phyloP scores from a whole-genome alignment of 2,113 vertebrate species.

The Oryctolagus cuniculus region DNA sequence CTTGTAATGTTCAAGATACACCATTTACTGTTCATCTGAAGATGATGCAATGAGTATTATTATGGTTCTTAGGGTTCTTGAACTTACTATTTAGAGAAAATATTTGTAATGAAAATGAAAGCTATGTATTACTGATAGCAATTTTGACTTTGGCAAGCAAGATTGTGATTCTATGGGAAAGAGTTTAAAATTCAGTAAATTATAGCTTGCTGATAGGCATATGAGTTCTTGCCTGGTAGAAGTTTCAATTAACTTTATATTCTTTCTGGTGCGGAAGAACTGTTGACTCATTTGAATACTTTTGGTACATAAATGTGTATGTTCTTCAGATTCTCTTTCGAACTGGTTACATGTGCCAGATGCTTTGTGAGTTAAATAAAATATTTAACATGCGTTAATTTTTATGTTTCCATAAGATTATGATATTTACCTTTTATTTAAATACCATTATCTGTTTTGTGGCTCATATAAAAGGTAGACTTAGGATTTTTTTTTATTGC shows the following conservation, averaged over 20 bases:
- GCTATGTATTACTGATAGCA: neutral
- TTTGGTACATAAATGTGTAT: neutral
- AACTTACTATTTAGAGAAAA: conserved; percentile 32
- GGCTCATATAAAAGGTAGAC: neutral
- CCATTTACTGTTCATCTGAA: neutral
- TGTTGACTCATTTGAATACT: neutral
- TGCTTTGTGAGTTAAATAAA: neutral
- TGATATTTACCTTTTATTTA: conserved; percentile 40
- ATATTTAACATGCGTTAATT: neutral
- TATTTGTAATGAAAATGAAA: neutral
- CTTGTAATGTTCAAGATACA: neutral
- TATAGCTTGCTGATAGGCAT: neutral
- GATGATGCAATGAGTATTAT: neutral
- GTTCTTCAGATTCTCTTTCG: neutral
- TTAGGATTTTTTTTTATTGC: neutral
- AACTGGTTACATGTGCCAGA: neutral
- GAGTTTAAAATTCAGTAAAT: conserved; percentile 13
- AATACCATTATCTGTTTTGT: neutral
- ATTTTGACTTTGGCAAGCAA: neutral
- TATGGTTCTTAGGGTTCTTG: conserved; percentile 8
- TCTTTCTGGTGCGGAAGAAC: neutral
- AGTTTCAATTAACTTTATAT: neutral
- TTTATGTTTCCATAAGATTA: neutral
- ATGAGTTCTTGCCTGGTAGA: neutral
- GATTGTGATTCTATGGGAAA: neutral